These are phyloP conservation scores for Erebia ligea DNA, from an alignment of 2,888 invertebrate genomes.

Conservation along the genomic window DNA sequence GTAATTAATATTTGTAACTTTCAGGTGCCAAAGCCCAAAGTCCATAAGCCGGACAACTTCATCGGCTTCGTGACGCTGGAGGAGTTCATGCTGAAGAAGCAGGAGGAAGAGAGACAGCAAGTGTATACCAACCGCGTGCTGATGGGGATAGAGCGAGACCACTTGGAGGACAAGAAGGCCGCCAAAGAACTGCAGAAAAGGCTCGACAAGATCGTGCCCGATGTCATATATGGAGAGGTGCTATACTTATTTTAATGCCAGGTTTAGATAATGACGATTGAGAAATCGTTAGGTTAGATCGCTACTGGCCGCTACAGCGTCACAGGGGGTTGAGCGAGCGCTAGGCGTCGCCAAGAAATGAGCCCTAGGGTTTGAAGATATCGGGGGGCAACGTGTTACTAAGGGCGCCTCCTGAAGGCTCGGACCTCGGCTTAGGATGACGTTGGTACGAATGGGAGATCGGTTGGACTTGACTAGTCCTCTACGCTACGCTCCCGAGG, in stretches of 20 bases:
- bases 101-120: constrained; percentile 85
- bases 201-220: constrained; percentile 71
- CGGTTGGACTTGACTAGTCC: too few species aligned
- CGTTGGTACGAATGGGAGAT: too few species aligned
- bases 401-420: too few species aligned
- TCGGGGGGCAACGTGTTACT: too few species aligned
- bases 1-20: not conserved
- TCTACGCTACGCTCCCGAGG: too few species aligned
- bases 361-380: too few species aligned
- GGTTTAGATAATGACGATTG: too few species aligned
- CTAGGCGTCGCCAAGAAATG: too few species aligned
- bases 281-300: too few species aligned
- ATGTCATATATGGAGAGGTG: constrained; percentile 63
- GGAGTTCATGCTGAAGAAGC: constrained; percentile 90
- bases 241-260: not conserved
- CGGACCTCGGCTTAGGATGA: too few species aligned
- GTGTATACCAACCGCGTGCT: constrained; percentile 83
- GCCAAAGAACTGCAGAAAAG: constrained; percentile 51
- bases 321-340: too few species aligned
- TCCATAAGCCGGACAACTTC: constrained; percentile 74
- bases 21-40: constrained; percentile 41
- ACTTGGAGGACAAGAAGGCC: constrained; percentile 3
- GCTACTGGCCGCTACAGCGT: too few species aligned
- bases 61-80: constrained; percentile 89
- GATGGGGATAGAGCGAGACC: constrained; percentile 32